Base-by-base conservation (phyloP, 2,888 invertebrate genomes). In the Branchellion lobata region DNA sequence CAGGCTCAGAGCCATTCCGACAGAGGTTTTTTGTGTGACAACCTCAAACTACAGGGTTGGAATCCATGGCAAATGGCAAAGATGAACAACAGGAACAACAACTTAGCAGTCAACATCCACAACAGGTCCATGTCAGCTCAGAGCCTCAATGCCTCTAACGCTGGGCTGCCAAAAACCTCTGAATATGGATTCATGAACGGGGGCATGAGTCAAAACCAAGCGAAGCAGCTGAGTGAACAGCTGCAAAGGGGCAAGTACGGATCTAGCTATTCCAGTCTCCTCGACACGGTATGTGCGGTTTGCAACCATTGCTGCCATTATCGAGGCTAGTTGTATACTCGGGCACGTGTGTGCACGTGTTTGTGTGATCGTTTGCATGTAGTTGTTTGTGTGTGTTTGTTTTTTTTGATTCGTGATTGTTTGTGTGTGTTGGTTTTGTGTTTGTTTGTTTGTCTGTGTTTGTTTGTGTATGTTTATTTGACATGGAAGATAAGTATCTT, bases 101-200 rank as follows among this genome's bases (percentile, higher is more conserved):
- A 57, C 61, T n/a, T 75, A 27, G 75, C 47, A n/a, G 33, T 75
- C 8, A 75, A 75, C 53, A 47, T 47, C 53, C 75, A 75, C 75
- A 75, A 75, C 53, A n/a, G 75, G 29, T 75, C 75, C 47, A 75
- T 75, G 75, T 75, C 75, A 29, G 75, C 75, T 18, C 75, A 75
- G 75, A 75, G 51, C 40, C 33, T 75, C 53, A 75, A 75, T 21
- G 53, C 53, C 31, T 75, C 75, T 1, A 72, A 24, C 34, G 40
- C 40, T 24, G 75, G 75, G 27, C 24, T 75, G 53, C 31, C 75
- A 24, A 75, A 75, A 33, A 75, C 51, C 51, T 53, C 75, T 29
- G 75, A 75, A 14, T 75, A 47, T 53, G 75, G 24, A 1, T 0
- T 33, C 0, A 29, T 40, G 51, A 53, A 47, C 27, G 51, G 51